Evolutionary conservation across 2,888 invertebrate species (phyloP).

Genomic region (Drosophila kanekoi): DNA sequence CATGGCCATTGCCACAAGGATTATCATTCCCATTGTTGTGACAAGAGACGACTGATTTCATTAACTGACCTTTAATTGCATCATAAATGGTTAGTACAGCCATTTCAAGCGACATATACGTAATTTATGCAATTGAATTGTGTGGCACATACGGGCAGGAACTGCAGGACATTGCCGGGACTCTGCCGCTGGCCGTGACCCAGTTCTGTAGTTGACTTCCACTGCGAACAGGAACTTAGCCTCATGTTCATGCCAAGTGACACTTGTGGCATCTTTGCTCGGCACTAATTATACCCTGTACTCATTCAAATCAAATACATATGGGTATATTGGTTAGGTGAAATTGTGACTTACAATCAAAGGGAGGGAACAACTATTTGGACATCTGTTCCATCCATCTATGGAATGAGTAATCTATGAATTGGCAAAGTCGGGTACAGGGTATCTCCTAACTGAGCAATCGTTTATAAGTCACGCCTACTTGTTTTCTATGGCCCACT

Average conservation of each 20-base stretch:
- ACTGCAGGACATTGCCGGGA: neutral
- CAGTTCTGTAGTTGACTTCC: neutral
- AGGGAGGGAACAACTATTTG: neutral
- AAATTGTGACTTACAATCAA: neutral
- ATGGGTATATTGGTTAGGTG: neutral
- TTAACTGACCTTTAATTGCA: constrained; percentile 48
- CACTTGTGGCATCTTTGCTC: constrained; percentile 28
- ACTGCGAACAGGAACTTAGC: neutral
- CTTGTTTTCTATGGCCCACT: constrained; percentile 17
- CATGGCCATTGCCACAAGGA: neutral
- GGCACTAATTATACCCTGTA: constrained; percentile 13
- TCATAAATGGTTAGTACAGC: constrained; percentile 28
- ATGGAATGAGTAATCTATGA: too few relatives aligned
- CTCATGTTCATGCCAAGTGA: constrained; percentile 2
- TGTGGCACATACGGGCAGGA: constrained; percentile 6
- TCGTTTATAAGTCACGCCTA: neutral
- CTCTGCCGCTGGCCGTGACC: constrained; percentile 8
- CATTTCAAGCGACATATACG: constrained; percentile 18
- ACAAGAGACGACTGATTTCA: constrained; percentile 34
- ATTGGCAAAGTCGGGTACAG: neutral
- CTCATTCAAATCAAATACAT: too few relatives aligned
- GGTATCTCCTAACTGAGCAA: neutral
- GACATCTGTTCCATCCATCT: neutral
- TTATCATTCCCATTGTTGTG: constrained; percentile 14
- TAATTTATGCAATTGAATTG: constrained; percentile 40